Base-by-base conservation (phyloP, 1,140 invertebrate genomes). In the Orussus abietinus region DNA sequence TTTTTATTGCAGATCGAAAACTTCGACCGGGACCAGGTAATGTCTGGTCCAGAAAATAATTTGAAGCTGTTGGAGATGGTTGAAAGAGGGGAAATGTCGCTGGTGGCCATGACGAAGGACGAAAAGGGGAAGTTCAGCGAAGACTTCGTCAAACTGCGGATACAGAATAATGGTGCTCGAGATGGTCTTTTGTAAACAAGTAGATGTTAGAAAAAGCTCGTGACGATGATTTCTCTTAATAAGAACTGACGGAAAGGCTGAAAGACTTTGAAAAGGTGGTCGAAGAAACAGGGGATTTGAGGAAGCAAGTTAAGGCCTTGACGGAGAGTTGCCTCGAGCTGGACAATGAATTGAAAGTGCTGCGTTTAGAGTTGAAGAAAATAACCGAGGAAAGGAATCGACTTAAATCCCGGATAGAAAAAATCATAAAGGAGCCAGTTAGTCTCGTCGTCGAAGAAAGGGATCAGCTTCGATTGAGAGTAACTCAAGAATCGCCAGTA, bases 1-100 rank as follows among this genome's bases (percentile, higher is more conserved):
- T n/a, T n/a, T n/a, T n/a, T n/a, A 53, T 26, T 36, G 10, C 21
- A 42, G 41, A 42, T 42, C 21, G 20, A 25, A 42, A 33, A 25
- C 12, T 17, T 42, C 12, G 41, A 42, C n/a, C 22, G 17, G 9
- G 36, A 42, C 30, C 15, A n/a, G n/a, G 36, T 42, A 9, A 42
- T 35, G 28, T 20, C 41, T 4, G 41, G 41, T 18, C 20, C 28
- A 2, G 31, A 35, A 25, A 42, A 20, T 5, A 31, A 42, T 5
- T 10, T 42, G 20, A 28, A 29, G 26, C 18, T 35, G 26, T 20
- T 34, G 32, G 40, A 42, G 17, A 17, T 42, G 29, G 32, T 42
- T 9, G 31, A 42, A 42, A 32, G 20, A 7, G 40, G 40, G 7
- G 40, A 36, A 36, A 25, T 42, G 15, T 42, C 32, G 4, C n/a